Evolutionary conservation across 2,888 invertebrate species (phyloP).

Genomic region (Thyatira batis): DNA sequence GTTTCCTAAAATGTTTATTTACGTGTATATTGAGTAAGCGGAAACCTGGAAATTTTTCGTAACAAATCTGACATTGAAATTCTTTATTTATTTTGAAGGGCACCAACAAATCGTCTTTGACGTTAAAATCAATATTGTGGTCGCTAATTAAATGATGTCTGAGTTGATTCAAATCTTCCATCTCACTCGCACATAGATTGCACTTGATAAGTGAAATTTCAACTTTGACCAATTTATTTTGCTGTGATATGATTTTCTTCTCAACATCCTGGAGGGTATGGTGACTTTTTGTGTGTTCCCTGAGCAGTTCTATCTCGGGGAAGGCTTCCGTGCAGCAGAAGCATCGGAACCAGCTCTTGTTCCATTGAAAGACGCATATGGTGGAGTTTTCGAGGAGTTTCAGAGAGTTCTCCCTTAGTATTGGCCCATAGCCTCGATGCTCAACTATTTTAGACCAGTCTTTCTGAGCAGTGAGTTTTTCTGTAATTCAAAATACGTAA

Average conservation of each 20-base stretch:
- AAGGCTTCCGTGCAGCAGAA: slow-evolving; percentile 70
- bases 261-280: slow-evolving; percentile 58
- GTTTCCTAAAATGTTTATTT: slow-evolving; percentile 68
- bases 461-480: slow-evolving; percentile 17
- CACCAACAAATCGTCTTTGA: slow-evolving; percentile 54
- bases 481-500: slow-evolving; percentile 3
- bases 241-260: slow-evolving; percentile 61
- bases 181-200: slow-evolving; percentile 45
- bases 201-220: slow-evolving; percentile 61
- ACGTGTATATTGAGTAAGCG: slow-evolving; percentile 66
- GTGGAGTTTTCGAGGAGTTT: slow-evolving; percentile 79
- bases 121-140: slow-evolving; percentile 46
- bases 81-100: slow-evolving; percentile 59
- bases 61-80: slow-evolving; percentile 62
- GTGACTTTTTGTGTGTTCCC: slow-evolving; percentile 42
- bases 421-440: slow-evolving; percentile 51
- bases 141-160: slow-evolving; percentile 42
- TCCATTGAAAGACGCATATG: slow-evolving; percentile 68
- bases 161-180: slow-evolving; percentile 39
- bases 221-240: slow-evolving; percentile 64
- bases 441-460: slow-evolving; percentile 50
- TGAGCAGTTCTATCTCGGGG: slow-evolving; percentile 48
- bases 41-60: slow-evolving; percentile 51
- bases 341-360: slow-evolving; percentile 65
- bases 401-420: slow-evolving; percentile 59